Percentiles rank a stretch among this genome's conserved stretches.
Conservation (phyloP, 2,888 invertebrate genomes). For the Eristalis tenax region DNA sequence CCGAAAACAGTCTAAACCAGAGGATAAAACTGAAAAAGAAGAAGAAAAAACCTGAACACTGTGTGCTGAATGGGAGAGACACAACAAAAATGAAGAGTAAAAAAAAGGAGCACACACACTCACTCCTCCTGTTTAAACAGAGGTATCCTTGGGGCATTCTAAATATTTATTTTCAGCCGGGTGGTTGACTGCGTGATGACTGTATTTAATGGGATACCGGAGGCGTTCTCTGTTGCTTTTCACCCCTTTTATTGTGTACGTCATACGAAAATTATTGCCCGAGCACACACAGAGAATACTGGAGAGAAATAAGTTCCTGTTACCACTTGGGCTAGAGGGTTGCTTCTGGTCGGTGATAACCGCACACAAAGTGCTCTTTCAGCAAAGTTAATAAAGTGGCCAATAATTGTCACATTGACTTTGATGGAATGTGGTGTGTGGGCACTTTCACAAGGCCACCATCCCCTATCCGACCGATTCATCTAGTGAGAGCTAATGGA, state of each 20-base stretch:
- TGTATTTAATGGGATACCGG: conserved; percentile 68
- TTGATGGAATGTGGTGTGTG: conserved; percentile 55
- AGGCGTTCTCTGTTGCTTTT: conserved; percentile 64
- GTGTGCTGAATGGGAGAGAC: not conserved
- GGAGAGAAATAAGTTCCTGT: conserved; percentile 29
- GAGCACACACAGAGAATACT: conserved; percentile 28
- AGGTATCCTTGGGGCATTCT: conserved; percentile 71
- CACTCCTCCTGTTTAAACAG: conserved; percentile 24
- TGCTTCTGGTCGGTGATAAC: conserved; percentile 47
- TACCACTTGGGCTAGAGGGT: conserved; percentile 9
- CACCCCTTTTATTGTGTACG: conserved; percentile 62
- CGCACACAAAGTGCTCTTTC: conserved; percentile 62
- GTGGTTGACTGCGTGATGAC: conserved; percentile 72
- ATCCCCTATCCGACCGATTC: not conserved
- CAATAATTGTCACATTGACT: conserved; percentile 69
- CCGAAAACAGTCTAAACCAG: conserved; percentile 58
- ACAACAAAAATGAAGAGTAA: conserved; percentile 22
- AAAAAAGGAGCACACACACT: conserved; percentile 22
- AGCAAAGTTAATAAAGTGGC: conserved; percentile 69
- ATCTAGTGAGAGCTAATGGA: conserved; percentile 26
- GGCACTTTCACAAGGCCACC: not conserved
- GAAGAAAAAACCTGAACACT: conserved; percentile 53
- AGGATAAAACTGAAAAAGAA: conserved; percentile 40
- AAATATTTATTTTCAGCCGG: conserved; percentile 72
- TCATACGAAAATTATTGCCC: conserved; percentile 65